Base-by-base conservation (phyloP, 2,888 invertebrate species). In the Cryptus viduatorius region DNA sequence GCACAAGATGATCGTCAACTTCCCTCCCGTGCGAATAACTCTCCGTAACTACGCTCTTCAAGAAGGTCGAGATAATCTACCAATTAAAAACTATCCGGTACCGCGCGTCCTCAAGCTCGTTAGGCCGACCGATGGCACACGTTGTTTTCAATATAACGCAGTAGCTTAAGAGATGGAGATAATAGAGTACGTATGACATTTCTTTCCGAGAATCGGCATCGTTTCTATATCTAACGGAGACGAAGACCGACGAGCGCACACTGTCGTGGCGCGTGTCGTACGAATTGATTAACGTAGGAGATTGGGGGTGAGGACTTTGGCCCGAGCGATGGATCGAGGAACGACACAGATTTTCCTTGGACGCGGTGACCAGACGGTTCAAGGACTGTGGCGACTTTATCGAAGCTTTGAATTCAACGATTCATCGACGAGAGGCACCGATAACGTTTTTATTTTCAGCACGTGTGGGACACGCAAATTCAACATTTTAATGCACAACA, bases 71-170 rank as follows among this genome's bases (percentile, higher is more conserved):
- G 81, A 80, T 76, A 81, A 87, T 87, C 78, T 73, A 81, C 46
- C 83, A 88, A 86, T 88, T 88, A 86, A 85, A 84, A 86, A 61
- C 50, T 31, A 73, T 48, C 84, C 84, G 80, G 76, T 61, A 67
- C 72, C 37, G 56, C 64, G 67, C 68, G 44, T 73, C 59, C 73
- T 73, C 56, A 59, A 68, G 64, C 76, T 53, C 69, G 80, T 61
- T 79, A 42, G 69, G 31, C 42, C 69, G 48, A 37, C 19, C 61
- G 29, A 37, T 37, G 37, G 37, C 37, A 37, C 31, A 44, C 46
- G 50, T 64, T 72, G 48, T 81, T 81, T 84, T 44, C 31, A 42
- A 24, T 65, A 53, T 42, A 59, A 56, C 50, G 61, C 19, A 4
- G 56, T 31, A 64, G 46, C 46, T 3, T 48, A 16, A 64, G 14